Base-by-base conservation (phyloP, 2,888 invertebrate species). In the Apoderus coryli region DNA sequence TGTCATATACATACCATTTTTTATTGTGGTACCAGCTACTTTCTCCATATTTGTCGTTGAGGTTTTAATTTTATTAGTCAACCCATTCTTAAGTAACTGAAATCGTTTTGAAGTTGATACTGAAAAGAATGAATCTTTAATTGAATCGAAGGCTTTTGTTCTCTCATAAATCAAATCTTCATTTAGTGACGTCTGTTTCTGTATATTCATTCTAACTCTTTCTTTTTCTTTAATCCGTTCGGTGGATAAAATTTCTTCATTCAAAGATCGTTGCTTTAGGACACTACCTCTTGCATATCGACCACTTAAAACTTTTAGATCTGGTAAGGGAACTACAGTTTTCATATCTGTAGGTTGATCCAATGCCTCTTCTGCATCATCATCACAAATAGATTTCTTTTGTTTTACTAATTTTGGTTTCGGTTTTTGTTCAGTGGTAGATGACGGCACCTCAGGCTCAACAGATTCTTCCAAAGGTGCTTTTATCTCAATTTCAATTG, bases 221-320 rank as follows among this genome's bases (percentile, higher is more conserved):
- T 86, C 85, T 47, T 85, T 86, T 53, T 88, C 88, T 36, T 76
- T 62, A 46, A 86, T 57, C 32, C 88, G 63, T 46, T 85, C 86
- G n/a, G 75, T 75, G 3, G 82, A 85, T 77, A 88, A 84, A 9
- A 86, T 61, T 52, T 88, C 88, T 53, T 88, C 88, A 49, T 88
- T 88, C 36, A 89, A 65, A 2, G 88, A 88, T 39, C 81, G 76
- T 54, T 89, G 88, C 50, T 89, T 82, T 38, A 73, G 64, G 4
- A 78, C 74, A 14, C 69, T 71, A 19, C 69, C 70, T 43, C 68
- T 63, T 14, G 44, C 40, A 9, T 61, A 36, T 30, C 40, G 58
- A 16, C 19, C 14, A 29, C 13, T 26, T 12, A 9, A 10, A 10
- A 24, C 58, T 59, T 67, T 72, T 45, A 72, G 70, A 53, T 76